Base-by-base conservation (phyloP, 2,888 invertebrate genomes). In the Chrysolina haemoptera region DNA sequence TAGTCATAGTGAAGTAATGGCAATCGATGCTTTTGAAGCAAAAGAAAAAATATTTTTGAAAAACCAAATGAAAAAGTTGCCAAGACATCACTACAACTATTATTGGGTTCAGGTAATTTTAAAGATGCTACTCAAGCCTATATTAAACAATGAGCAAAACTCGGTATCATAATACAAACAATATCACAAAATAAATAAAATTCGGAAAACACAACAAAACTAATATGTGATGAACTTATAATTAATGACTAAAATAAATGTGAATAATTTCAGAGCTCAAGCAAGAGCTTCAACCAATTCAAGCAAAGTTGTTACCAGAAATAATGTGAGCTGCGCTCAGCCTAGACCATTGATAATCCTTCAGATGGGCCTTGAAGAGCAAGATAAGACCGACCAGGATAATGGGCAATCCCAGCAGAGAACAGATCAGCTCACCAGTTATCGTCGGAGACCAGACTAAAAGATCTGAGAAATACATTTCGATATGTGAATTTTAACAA, bases 341-440 rank as follows among this genome's bases (percentile, higher is more conserved):
- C 14, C 83, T 84, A 68, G 79, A 82, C 78, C 78, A 79, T 55
- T 81, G 83, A 75, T 79, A 83, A 66, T 90, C 90, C 77, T 88
- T 88, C 78, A 90, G 90, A 83, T 91, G 90, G 4, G 90, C 88
- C 78, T 90, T 89, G 76, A 89, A 89, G 22, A 91, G 86, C 53
- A 91, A 84, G 10, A 88, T 88, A 71, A 91, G 82, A 18, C 91
- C 92, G 6, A 90, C 86, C 11, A 90, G 83, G 20, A 91, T 90
- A 53, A 91, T 89, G 8, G 91, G 91, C 71, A 91, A 87, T 72
- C 91, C 91, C 22, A 91, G 85, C 35, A 91, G 85, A 0, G 91
- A 90, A 82, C 91, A 91, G 71, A 92, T 90, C 22, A 91, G 83
- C 83, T 91, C 92, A n/a, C 91, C 91, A 6, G 90, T 90, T 69